These are phyloP conservation scores for Acestrorhynchus altus DNA, from an alignment of 2,797 vertebrate species.

Conservation along the genomic window DNA sequence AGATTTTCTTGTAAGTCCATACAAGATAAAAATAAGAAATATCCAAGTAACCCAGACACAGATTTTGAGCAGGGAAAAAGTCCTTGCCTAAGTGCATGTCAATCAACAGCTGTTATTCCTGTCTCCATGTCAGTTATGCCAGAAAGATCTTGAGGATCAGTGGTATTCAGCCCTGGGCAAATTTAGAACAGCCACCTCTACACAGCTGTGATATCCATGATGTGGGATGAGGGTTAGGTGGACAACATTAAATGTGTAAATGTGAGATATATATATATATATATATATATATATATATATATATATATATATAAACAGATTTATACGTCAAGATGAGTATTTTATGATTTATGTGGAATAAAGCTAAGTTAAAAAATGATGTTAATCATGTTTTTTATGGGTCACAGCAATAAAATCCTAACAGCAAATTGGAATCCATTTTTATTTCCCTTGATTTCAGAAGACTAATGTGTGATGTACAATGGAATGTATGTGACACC, in stretches of 20 bases:
- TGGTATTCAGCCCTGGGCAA: conserved; percentile 64
- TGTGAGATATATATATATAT: too few species aligned
- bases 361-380: too few species aligned
- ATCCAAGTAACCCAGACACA: conserved; percentile 25
- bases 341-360: too few species aligned
- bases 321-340: too few species aligned
- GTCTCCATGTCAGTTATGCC: conserved; percentile 66
- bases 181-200: conserved; percentile 63
- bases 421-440: too few species aligned
- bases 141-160: conserved; percentile 64
- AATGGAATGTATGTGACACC: too few species aligned
- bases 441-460: too few species aligned
- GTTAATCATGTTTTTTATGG: too few species aligned
- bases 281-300: too few species aligned
- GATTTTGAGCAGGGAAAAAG: conserved; percentile 17
- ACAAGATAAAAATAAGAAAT: conserved; percentile 14
- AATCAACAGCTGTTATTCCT: conserved; percentile 72
- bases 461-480: too few species aligned
- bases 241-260: background rate
- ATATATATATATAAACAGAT: too few species aligned
- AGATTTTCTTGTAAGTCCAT: background rate
- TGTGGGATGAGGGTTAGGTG: conserved; percentile 40
- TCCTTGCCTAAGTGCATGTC: conserved; percentile 57
- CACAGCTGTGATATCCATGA: conserved; percentile 73
- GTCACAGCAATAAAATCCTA: too few species aligned